Evolutionary conservation across 2,113 vertebrate genomes (phyloP).

Genomic region (Nothoprocta pentlandii): DNA sequence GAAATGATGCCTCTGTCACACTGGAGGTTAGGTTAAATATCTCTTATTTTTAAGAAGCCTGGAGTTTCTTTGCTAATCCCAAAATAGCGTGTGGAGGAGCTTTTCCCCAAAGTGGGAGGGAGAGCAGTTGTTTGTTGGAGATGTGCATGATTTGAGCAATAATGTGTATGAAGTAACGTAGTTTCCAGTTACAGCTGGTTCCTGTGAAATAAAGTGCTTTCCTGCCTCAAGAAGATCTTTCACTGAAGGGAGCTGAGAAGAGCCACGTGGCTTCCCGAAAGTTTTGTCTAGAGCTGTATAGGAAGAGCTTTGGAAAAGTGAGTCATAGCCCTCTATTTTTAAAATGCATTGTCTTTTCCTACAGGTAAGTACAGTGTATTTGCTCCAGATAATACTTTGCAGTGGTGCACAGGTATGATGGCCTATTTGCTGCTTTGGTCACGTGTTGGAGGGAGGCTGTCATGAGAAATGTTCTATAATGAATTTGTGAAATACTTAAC

Average conservation of each 20-base stretch:
- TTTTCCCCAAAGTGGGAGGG: background rate
- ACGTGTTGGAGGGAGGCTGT: background rate
- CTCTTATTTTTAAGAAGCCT: background rate
- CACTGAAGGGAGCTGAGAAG: background rate
- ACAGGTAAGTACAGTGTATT: constrained; percentile 10
- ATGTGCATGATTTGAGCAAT: background rate
- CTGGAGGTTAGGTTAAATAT: background rate
- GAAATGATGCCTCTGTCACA: rapidly evolving
- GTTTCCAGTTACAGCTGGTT: constrained; percentile 10
- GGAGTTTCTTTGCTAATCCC: background rate
- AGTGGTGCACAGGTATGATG: rapidly evolving
- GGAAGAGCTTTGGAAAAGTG: background rate
- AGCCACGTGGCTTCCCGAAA: background rate
- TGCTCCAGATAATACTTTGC: background rate
- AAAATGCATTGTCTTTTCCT: background rate
- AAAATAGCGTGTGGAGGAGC: rapidly evolving
- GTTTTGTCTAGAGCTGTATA: background rate
- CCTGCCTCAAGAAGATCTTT: background rate
- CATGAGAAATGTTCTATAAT: background rate
- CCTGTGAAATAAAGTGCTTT: constrained; percentile 55
- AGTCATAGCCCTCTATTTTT: background rate
- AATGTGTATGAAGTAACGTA: background rate
- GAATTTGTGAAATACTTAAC: background rate
- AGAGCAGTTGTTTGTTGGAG: background rate
- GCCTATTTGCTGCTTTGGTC: rapidly evolving